phyloP scores from a whole-genome alignment of 2,113 vertebrate species.

The Cervus canadensis region DNA sequence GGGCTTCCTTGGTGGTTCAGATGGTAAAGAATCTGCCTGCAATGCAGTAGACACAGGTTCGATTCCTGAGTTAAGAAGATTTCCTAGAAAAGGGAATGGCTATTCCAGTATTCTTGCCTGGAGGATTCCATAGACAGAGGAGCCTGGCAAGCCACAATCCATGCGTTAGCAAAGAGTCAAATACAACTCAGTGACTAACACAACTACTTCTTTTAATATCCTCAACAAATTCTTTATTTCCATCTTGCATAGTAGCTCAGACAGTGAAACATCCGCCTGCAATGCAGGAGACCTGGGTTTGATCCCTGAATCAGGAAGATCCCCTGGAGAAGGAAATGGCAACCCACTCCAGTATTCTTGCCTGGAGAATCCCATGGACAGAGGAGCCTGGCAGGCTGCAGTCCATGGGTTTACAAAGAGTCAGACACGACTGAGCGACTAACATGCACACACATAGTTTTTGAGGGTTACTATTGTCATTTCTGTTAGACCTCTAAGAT shows the following conservation, averaged over 20 bases:
- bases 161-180: background rate
- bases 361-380: background rate
- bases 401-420: background rate
- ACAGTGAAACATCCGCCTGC: background rate
- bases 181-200: accelerated
- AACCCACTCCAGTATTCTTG: background rate
- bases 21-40: background rate
- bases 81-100: background rate
- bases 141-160: background rate
- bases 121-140: background rate
- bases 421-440: background rate
- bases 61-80: background rate
- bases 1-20: background rate
- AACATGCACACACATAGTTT: background rate
- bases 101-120: background rate
- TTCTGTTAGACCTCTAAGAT: background rate
- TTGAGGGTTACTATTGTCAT: background rate
- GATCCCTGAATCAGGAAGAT: background rate
- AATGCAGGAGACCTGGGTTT: background rate
- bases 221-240: background rate
- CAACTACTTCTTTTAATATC: background rate
- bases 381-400: background rate
- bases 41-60: background rate
- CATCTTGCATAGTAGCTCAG: background rate
- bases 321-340: background rate